Evolutionary conservation across 2,113 vertebrate genomes (phyloP), one percentile per base, ranked within the genome.

Genomic region (Tonatia bakeri): DNA sequence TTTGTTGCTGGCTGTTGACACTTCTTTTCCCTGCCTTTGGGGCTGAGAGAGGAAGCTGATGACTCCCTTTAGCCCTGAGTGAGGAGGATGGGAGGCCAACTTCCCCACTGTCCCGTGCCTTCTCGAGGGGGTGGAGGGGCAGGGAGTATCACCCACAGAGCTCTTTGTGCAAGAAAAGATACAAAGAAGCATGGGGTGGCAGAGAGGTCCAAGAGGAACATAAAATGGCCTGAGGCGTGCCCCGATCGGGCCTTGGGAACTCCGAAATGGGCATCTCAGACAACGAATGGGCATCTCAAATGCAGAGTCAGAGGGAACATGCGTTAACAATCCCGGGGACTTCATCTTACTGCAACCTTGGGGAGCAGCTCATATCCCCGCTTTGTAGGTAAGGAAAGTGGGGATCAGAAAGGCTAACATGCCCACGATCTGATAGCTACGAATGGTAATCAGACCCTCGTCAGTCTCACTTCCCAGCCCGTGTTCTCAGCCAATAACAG

Each of bases 61-160:
- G 92, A 93, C 67, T 90, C 69, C 75, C n/a, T 72, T 75, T 81
- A 82, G 38, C 40, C 72, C 59, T 38, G 38, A 81, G 92, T 47
- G 45, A 50, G 3, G 10, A 77, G 86, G 31, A n/a, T 31, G 36
- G 38, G 75, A 87, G 82, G 36, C 69, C 84, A 79, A 3, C 40
- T 90, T 80, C 65, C 72, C 50, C 38, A 8, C 19, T 73, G 79
- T 69, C 54, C 40, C 0, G 4, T 31, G 65, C 33, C 54, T 93
- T n/a, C 73, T 52, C 87, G 50, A 77, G 59, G 12, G 13, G 59
- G 70, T 11, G 38, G 38, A 72, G 61, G 64, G 31, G 33, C 31
- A 33, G 38, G 38, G n/a, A n/a, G 43, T 12, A 4, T 72, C 45
- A 12, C 38, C 47, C 72, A 16, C 11, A 59, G 24, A 69, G 33